Evolutionary conservation across 2,797 vertebrate genomes (phyloP), one percentile per base, ranked within the genome.

Genomic region (Cuniculus paca): DNA sequence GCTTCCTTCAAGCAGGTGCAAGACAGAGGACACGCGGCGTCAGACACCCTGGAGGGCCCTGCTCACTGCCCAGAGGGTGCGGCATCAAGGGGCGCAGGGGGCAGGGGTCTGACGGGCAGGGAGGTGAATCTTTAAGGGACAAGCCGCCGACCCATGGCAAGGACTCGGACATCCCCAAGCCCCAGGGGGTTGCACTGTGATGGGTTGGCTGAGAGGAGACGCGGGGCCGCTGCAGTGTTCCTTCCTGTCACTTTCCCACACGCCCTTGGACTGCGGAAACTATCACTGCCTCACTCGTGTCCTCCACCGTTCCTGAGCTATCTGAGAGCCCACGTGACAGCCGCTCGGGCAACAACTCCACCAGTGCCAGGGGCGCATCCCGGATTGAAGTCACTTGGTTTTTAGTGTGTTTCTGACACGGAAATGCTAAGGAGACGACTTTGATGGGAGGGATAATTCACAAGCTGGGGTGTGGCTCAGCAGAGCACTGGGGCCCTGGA

Each of bases 1-100:
- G 99, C 98, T 98, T 99, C 99, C 99, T 99, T 92, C 95, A 97
- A n/a, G 90, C 12, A 84, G 56, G 60, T 90, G 93, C 31, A 86
- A 90, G 95, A 28, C 78, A 65, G 54, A 78, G 84, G 36, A 75
- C 54, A 75, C 54, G 88, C 95, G 96, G 63, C 48, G 42, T 74
- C 42, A 74, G 70, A 45, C 39, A 6, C 63, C 2, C 7, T 10
- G 0, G 11, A 5, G 60, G 31, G 31, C 61, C 61, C 16, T 52
- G 14, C 17, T 31, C 11, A 28, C 60, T 31, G 16, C 70, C 5
- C 5, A 6, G 39, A 3, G 3, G 39, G 74, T 48, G 24, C 42
- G 11, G 61, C 3, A 17, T 17, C 52, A 17, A 54, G 16, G 52
- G 52, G 17, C 11, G 52, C 50, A 14, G 52, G 52, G 52, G 14